phyloP scores from a whole-genome alignment of 2,888 invertebrate genomes.

The Tenthredo mesomela region DNA sequence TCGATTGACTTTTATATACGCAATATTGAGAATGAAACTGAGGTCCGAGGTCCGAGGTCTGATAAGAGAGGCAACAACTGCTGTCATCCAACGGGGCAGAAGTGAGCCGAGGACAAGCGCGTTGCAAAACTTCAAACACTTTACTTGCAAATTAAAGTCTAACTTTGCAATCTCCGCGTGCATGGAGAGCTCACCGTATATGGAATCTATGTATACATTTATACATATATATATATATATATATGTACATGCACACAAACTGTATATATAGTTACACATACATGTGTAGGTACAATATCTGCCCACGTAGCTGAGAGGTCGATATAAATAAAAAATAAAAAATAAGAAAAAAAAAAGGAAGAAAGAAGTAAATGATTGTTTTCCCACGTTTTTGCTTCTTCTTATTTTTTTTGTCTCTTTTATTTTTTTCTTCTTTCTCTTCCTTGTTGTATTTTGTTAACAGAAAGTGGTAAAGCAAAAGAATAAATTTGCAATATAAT shows the following conservation, averaged over 20 bases:
- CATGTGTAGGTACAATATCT: neutral
- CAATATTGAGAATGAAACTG: neutral
- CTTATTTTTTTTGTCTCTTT: neutral
- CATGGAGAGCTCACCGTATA: conserved; percentile 48
- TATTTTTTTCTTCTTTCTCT: neutral
- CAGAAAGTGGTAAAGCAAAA: conserved; percentile 1
- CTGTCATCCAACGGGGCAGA: conserved; percentile 48
- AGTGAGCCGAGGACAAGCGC: conserved; percentile 52
- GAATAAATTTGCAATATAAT: neutral
- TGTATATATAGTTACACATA: neutral
- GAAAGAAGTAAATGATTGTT: neutral
- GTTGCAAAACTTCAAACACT: conserved; percentile 53
- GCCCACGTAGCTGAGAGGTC: neutral
- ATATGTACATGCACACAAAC: neutral
- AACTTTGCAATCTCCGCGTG: conserved; percentile 43
- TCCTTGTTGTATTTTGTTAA: neutral
- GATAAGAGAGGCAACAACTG: conserved; percentile 51
- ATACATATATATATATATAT: neutral
- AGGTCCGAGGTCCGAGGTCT: conserved; percentile 52
- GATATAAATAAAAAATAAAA: neutral
- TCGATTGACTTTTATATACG: conserved; percentile 26
- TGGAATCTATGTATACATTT: conserved; percentile 37
- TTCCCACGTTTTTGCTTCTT: neutral
- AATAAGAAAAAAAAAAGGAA: neutral
- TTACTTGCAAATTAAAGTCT: conserved; percentile 53